phyloP scores from a whole-genome alignment of 2,113 vertebrate genomes.

The Phainopepla nitens region DNA sequence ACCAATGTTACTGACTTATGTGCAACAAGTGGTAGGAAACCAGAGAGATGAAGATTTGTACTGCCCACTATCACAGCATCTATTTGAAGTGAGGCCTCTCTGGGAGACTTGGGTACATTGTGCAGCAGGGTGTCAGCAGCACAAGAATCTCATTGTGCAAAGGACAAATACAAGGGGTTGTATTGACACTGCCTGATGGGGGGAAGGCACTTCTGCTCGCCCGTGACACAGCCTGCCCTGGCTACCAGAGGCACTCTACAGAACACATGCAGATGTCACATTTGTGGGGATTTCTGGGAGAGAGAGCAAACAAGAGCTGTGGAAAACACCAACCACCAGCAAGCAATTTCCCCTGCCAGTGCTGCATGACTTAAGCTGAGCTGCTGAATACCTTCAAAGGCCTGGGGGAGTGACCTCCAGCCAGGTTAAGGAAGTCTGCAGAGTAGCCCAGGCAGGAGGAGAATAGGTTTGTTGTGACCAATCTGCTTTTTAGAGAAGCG shows the following conservation, averaged over 20 bases:
- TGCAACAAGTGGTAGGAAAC: background rate
- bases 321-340: background rate
- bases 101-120: background rate
- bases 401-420: background rate
- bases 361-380: background rate
- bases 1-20: background rate
- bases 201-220: background rate
- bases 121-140: background rate
- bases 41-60: background rate
- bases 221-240: constrained; percentile 1
- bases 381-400: background rate
- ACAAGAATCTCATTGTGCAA: constrained; percentile 57
- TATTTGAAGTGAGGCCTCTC: background rate
- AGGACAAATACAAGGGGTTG: constrained; percentile 43
- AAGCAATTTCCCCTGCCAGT: background rate
- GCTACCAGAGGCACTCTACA: background rate
- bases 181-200: background rate
- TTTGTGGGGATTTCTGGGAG: background rate
- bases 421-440: background rate
- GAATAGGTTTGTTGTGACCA: background rate
- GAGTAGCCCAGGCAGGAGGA: background rate
- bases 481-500: background rate
- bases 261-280: background rate
- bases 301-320: background rate
- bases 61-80: background rate